A percentile compares a stretch with the other conserved stretches of the same genome.
These are phyloP conservation scores for Temnopleurus reevesii DNA, from an alignment of 53 echinoderm and acorn worm genomes.

Conservation along the genomic window DNA sequence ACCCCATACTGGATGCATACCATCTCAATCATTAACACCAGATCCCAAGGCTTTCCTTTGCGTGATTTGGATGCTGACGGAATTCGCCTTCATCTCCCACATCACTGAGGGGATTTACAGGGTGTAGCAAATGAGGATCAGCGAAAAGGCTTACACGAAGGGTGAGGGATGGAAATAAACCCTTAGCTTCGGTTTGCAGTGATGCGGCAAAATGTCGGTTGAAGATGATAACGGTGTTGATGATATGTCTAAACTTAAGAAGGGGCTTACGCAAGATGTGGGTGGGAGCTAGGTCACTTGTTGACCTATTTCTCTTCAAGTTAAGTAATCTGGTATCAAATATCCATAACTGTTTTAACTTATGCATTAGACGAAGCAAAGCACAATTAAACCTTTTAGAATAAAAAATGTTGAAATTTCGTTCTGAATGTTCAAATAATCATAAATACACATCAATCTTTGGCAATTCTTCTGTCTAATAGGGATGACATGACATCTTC, in stretches of 20 bases:
- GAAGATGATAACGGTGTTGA: constrained; percentile 13
- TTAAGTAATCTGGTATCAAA: background rate
- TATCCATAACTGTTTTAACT: background rate
- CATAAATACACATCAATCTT: background rate
- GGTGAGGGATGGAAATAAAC: background rate
- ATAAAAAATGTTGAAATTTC: too few relatives aligned
- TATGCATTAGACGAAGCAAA: background rate
- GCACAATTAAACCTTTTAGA: background rate
- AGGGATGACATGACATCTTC: background rate
- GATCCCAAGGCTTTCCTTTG: background rate
- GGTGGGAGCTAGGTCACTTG: background rate
- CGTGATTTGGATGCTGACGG: constrained; percentile 27
- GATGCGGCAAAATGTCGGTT: background rate
- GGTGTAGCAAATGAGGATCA: constrained; percentile 38
- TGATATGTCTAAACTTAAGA: constrained; percentile 47
- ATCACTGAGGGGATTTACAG: constrained; percentile 22
- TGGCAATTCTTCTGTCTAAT: background rate
- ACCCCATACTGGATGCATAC: background rate
- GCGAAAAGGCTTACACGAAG: constrained; percentile 29
- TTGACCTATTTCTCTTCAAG: background rate
- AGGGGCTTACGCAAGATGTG: background rate
- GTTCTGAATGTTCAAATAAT: too few relatives aligned
- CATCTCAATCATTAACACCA: constrained; percentile 17
- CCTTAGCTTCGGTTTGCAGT: constrained; percentile 22
- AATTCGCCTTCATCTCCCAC: background rate